These are phyloP conservation scores for Megastigmus dorsalis DNA, from an alignment of 2,888 invertebrate species.

Conservation along the genomic window DNA sequence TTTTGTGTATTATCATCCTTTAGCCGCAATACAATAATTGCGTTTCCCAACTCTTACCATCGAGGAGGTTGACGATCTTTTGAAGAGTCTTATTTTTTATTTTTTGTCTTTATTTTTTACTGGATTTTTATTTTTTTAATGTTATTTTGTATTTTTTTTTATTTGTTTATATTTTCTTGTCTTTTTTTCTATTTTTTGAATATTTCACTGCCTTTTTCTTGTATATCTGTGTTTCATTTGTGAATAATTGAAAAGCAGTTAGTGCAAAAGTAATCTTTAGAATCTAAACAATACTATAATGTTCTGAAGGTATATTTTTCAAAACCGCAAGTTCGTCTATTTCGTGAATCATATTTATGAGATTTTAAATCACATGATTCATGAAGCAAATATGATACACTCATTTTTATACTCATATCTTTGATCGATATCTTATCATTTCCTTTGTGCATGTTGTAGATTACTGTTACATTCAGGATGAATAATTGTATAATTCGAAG, in stretches of 20 bases:
- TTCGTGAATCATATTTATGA: conserved; percentile 11
- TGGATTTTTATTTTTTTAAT: too few species aligned
- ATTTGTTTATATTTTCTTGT: too few species aligned
- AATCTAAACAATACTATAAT: conserved; percentile 7
- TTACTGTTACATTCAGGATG: conserved; percentile 18
- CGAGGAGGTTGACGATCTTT: not conserved
- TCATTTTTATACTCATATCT: conserved; percentile 5
- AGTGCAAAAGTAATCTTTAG: conserved; percentile 1
- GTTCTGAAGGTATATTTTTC: conserved; percentile 6
- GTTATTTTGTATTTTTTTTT: too few species aligned
- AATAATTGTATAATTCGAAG: too few species aligned
- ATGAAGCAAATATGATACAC: conserved; percentile 8
- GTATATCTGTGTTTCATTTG: not conserved
- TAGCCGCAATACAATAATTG: not conserved
- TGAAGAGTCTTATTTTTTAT: not conserved
- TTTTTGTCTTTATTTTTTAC: not conserved
- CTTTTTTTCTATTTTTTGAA: not conserved
- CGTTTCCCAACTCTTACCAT: not conserved
- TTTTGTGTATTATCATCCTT: not conserved
- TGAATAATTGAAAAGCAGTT: conserved; percentile 1
- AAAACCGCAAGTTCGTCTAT: conserved; percentile 1
- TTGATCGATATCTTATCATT: conserved; percentile 1
- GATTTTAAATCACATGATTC: not conserved
- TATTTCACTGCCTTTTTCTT: not conserved
- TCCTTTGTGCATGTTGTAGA: not conserved